Evolutionary conservation across 1,140 invertebrate species (phyloP), one percentile per base, ranked within the genome.

Genomic region (Drosophila repleta): DNA sequence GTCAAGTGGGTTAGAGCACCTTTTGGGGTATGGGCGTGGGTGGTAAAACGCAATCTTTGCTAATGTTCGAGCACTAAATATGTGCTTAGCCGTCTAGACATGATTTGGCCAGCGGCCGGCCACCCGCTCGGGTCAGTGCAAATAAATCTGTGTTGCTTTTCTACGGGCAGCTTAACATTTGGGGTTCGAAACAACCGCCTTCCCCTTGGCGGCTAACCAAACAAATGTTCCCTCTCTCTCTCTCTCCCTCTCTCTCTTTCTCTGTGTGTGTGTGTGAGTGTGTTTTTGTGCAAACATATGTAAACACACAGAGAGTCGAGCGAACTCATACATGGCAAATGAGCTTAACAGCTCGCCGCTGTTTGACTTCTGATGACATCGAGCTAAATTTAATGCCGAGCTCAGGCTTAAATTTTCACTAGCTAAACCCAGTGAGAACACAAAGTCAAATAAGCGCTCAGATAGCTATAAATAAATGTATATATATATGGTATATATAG

Each of bases 121-220:
- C 26, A 60, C 53, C 56, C 35, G 29, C 20, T 17, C 20, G 76
- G 75, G 69, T 66, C 57, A 67, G 48, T 56, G 58, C 69, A 85
- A 87, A 87, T 87, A 85, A 85, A 84, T 87, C 74, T 77, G 81
- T 48, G 66, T 67, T 71, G 74, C 63, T 69, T 74, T 81, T 81
- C 68, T 62, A 17, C 21, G 39, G 39, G 20, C 39, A 57, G 32
- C 49, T 63, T 63, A 55, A 11, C 39, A 41, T 15, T 15, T 7
- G 48, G 7, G 26, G 15, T 18, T 17, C 11, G 26, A 46, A 20
- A 18, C 13, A 41, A 41, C 32, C 39, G 11, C 15, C 24, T 29
- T 11, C n/a, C n/a, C n/a, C 15, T 24, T 7, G 39, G n/a, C 45
- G 73, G 74, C 76, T 74, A 81, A 84, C 65, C 77, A 81, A 81